phyloP scores from a whole-genome alignment of 2,888 invertebrate genomes.

The Andricus curvator region DNA sequence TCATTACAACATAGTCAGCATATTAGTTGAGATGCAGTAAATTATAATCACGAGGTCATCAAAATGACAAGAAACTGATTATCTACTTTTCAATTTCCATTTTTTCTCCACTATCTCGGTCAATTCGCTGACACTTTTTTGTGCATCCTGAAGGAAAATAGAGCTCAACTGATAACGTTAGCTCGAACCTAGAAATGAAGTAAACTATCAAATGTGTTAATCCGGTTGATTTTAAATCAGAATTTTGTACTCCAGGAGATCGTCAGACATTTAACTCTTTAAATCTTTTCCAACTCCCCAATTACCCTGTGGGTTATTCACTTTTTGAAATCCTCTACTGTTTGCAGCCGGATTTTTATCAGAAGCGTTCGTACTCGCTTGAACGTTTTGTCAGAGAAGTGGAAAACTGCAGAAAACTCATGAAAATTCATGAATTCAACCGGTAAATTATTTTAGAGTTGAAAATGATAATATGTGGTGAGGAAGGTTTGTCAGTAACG shows the following conservation, averaged over 20 bases:
- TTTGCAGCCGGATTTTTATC: too few species aligned
- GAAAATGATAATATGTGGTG: conserved; percentile 14
- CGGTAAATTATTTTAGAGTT: neutral
- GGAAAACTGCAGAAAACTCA: too few species aligned
- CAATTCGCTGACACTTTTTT: conserved; percentile 4
- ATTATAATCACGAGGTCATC: conserved; percentile 36
- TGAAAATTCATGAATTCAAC: neutral
- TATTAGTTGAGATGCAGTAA: conserved; percentile 19
- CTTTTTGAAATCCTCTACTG: too few species aligned
- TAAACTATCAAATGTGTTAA: neutral
- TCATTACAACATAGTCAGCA: conserved; percentile 20
- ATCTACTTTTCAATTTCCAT: neutral
- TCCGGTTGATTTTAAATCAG: neutral
- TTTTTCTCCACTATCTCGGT: neutral
- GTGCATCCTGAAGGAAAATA: neutral
- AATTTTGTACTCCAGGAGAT: too few species aligned
- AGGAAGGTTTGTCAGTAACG: conserved; percentile 7
- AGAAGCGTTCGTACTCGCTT: too few species aligned
- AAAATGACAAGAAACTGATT: conserved; percentile 7
- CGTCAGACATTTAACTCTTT: too few species aligned
- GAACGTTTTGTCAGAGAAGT: too few species aligned
- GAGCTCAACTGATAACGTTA: neutral
- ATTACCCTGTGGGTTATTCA: too few species aligned
- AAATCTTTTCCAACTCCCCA: too few species aligned
- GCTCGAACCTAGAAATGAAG: too few species aligned